These are phyloP conservation scores for Aplocera efformata DNA, from an alignment of 2,888 invertebrate genomes.

Conservation along the genomic window DNA sequence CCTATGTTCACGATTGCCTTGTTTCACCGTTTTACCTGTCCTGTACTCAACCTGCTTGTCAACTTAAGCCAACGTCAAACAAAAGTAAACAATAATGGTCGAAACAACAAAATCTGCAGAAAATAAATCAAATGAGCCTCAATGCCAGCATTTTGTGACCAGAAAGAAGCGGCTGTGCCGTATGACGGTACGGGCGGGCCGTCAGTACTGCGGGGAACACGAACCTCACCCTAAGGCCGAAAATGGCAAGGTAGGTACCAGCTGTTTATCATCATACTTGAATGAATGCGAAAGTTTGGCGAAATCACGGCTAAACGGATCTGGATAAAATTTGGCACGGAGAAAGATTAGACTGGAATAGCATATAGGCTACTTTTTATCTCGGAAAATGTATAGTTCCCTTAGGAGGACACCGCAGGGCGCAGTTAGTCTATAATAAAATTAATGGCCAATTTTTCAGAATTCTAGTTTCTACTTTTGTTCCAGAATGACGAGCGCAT, in stretches of 20 bases:
- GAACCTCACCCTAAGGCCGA: constrained; percentile 55
- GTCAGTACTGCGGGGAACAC: constrained; percentile 87
- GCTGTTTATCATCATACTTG: constrained; percentile 5
- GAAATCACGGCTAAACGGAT: too few relatives aligned
- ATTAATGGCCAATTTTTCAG: too few relatives aligned
- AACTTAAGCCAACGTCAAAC: too few relatives aligned
- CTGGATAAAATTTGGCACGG: too few relatives aligned
- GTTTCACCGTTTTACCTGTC: constrained; percentile 1
- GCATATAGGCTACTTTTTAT: too few relatives aligned
- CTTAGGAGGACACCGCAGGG: too few relatives aligned
- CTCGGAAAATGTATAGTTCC: too few relatives aligned
- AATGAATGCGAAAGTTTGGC: too few relatives aligned
- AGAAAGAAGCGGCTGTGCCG: constrained; percentile 88
- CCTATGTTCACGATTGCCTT: too few relatives aligned
- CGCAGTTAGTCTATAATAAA: too few relatives aligned
- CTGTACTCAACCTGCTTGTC: too few relatives aligned
- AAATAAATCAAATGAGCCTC: constrained; percentile 34
- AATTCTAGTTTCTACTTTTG: constrained; percentile 2
- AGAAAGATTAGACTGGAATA: too few relatives aligned
- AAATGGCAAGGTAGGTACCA: constrained; percentile 42
- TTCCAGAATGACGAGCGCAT: constrained; percentile 76
- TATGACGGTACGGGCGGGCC: constrained; percentile 86
- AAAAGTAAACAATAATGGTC: constrained; percentile 15
- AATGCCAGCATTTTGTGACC: constrained; percentile 83
- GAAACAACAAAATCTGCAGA: constrained; percentile 7